Conservation (phyloP, 2,888 invertebrate species). For the Stictocephala bisonia region DNA sequence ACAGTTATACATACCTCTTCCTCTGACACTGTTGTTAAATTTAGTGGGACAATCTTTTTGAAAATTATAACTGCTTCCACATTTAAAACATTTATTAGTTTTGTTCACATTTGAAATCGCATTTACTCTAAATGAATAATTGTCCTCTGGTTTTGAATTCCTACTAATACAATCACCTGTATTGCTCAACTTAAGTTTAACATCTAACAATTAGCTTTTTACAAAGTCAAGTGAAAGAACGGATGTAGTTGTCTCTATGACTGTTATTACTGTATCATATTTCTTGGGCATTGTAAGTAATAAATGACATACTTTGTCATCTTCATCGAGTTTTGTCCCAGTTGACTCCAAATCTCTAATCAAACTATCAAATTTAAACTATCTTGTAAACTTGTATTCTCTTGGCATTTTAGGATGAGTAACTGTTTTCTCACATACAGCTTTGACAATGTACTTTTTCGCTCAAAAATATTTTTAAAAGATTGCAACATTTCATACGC, state of each 20-base stretch:
- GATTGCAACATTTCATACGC: conserved; percentile 1
- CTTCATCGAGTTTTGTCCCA: conserved; percentile 41
- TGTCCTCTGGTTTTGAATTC: no score
- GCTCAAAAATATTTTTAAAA: conserved; percentile 16
- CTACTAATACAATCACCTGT: neutral
- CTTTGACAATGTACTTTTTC: conserved; percentile 32
- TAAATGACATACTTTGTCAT: conserved; percentile 45
- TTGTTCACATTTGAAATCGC: no score
- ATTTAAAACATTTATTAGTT: no score
- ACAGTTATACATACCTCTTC: neutral
- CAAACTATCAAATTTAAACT: conserved; percentile 44
- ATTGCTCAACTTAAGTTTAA: conserved; percentile 18
- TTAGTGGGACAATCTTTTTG: no score
- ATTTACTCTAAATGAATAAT: no score
- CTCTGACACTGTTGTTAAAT: no score
- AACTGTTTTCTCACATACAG: conserved; percentile 36
- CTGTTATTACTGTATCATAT: conserved; percentile 43
- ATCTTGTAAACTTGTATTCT: conserved; percentile 36
- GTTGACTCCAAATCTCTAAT: conserved; percentile 40
- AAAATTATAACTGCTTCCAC: no score
- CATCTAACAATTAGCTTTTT: conserved; percentile 40
- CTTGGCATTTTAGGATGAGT: conserved; percentile 10
- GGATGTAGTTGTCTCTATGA: conserved; percentile 31
- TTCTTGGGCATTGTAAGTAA: conserved; percentile 41
- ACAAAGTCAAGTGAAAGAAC: conserved; percentile 42